Conservation (phyloP, 2,797 vertebrate genomes). For the Argyrosomus regius region DNA sequence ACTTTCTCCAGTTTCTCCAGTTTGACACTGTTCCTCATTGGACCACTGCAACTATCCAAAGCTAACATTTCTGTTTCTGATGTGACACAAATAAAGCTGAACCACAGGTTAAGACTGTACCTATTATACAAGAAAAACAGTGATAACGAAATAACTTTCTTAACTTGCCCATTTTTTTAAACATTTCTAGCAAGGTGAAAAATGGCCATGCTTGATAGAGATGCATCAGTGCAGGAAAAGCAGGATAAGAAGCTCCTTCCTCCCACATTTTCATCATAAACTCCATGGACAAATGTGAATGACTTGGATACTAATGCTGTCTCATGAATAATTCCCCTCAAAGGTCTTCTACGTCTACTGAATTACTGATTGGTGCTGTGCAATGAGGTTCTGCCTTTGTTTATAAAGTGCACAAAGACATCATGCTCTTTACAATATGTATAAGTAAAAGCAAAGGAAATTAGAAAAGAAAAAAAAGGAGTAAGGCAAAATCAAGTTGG, state of each 20-base stretch:
- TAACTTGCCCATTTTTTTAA: neutral
- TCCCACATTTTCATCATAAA: conserved; percentile 37
- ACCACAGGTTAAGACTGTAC: neutral
- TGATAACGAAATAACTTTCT: neutral
- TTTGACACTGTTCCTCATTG: conserved; percentile 5
- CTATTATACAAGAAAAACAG: neutral
- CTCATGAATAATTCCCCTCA: conserved; percentile 53
- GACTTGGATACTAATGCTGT: conserved; percentile 47
- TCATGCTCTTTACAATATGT: neutral
- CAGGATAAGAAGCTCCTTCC: conserved; percentile 1
- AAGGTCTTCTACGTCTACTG: conserved; percentile 26
- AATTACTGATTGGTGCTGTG: conserved; percentile 26
- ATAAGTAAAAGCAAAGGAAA: neutral
- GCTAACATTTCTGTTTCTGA: neutral
- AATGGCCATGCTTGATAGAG: conserved; percentile 2
- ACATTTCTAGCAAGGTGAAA: neutral
- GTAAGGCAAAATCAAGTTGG: neutral
- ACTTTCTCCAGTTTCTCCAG: neutral
- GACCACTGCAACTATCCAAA: neutral
- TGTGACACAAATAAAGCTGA: neutral
- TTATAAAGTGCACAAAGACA: conserved; percentile 3
- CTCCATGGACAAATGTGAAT: conserved; percentile 17
- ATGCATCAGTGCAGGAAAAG: conserved; percentile 29
- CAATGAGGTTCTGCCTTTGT: conserved; percentile 3
- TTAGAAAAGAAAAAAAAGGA: neutral